phyloP scores from a whole-genome alignment of 2,113 vertebrate species.

The Xyliphius kryptos region DNA sequence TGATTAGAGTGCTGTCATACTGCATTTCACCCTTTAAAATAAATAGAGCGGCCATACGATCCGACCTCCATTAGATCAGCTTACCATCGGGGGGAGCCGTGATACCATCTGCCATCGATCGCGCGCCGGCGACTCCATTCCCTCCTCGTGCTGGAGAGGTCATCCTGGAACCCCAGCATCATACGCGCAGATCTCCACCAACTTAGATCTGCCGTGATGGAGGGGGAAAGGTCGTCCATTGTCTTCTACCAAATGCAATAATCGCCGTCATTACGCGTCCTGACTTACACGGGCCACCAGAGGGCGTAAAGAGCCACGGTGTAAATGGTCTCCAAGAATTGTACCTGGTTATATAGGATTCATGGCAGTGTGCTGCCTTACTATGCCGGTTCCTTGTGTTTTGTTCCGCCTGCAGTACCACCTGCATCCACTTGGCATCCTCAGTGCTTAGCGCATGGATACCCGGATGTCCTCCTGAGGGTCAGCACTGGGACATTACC shows the following conservation, averaged over 20 bases:
- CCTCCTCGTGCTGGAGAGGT: neutral
- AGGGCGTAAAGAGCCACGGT: too few relatives aligned
- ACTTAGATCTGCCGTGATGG: neutral
- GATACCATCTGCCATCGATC: constrained; percentile 18
- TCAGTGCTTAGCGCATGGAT: too few relatives aligned
- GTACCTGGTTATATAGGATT: too few relatives aligned
- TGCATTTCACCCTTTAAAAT: constrained; percentile 1
- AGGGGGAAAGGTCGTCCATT: neutral
- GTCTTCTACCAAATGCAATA: neutral
- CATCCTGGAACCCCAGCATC: neutral
- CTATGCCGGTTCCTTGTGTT: too few relatives aligned
- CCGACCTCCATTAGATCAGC: constrained; percentile 15
- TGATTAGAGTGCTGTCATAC: constrained; percentile 1
- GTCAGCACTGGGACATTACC: too few relatives aligned
- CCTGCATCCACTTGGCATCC: too few relatives aligned
- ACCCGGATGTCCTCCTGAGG: too few relatives aligned
- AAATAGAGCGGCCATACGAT: neutral
- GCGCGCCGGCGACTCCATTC: neutral
- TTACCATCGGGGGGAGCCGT: neutral
- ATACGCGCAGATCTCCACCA: neutral
- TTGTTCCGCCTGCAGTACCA: too few relatives aligned
- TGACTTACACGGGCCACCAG: too few relatives aligned
- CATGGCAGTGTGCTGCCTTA: too few relatives aligned
- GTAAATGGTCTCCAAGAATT: too few relatives aligned
- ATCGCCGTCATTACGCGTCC: neutral